phyloP scores from a whole-genome alignment of 2,113 vertebrate species.

The Lutjanus erythropterus region DNA sequence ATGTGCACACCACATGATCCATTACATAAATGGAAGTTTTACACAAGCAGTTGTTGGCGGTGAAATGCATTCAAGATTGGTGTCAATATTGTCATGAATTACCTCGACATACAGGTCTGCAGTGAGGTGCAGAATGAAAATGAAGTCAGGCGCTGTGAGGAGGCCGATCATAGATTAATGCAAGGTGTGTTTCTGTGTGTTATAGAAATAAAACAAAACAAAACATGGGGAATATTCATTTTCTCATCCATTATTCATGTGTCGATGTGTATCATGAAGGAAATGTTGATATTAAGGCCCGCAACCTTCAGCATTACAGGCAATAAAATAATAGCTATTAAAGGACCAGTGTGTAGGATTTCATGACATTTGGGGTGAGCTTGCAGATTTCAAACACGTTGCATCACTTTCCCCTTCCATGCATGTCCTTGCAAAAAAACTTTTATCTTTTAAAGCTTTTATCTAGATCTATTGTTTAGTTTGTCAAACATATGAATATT shows the following conservation, averaged over 20 bases:
- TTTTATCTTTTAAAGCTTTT: too few species aligned
- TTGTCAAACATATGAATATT: too few species aligned
- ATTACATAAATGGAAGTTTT: slow-evolving; percentile 46
- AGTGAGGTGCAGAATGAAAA: slow-evolving; percentile 13
- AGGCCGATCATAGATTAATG: slow-evolving; percentile 11
- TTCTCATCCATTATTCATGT: slow-evolving; percentile 53
- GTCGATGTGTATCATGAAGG: neutral
- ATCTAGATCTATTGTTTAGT: too few species aligned
- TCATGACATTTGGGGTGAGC: too few species aligned
- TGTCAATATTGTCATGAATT: slow-evolving; percentile 43
- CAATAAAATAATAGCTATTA: neutral
- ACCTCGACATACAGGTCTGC: slow-evolving; percentile 20
- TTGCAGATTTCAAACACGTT: too few species aligned
- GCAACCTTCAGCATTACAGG: neutral
- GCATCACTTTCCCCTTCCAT: too few species aligned
- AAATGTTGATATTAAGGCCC: slow-evolving; percentile 13
- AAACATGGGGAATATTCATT: slow-evolving; percentile 31
- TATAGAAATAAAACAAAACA: slow-evolving; percentile 17
- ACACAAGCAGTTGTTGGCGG: slow-evolving; percentile 13
- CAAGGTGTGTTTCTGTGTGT: slow-evolving; percentile 37
- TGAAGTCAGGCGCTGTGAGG: slow-evolving; percentile 18
- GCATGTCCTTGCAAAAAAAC: too few species aligned
- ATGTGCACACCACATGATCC: slow-evolving; percentile 13
- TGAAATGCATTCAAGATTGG: slow-evolving; percentile 27
- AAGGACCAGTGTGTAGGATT: too few species aligned